Evolutionary conservation across 2,113 vertebrate genomes (phyloP), one percentile per base, ranked within the genome.

Genomic region (Rynchops niger): DNA sequence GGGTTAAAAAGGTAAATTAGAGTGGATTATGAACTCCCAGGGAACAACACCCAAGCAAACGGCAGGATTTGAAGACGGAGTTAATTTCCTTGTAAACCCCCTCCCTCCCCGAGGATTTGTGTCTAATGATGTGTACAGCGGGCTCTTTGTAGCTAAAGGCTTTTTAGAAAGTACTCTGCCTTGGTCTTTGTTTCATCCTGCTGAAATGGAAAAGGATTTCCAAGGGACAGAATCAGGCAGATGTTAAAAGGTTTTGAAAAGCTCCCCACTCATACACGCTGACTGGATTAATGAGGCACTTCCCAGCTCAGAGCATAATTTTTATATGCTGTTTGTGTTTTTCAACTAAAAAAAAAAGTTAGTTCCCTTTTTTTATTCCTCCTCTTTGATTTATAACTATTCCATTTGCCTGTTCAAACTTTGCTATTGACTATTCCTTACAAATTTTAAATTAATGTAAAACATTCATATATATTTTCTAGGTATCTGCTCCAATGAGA

Each of bases 231-330:
- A 90, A 74, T 67, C 55, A 78, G 80, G 47, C 82, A 95, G 72
- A 93, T 90, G 80, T 83, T 87, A 78, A 92, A 95, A 91, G 86
- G 69, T 76, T 95, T 97, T 92, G 84, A 70, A 95, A 93, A 89
- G 81, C 58, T 95, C 62, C 58, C 45, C 1, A 1, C 71, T 94
- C 62, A 19, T 82, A 73, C 21, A 47, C 34, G 38, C 73, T 82
- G 69, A 72, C 58, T 79, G 86, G 85, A 92, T 95, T 92, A 94
- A 91, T 58, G 78, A 91, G 47, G 32, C 73, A 77, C 30, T 96
- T 94, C 58, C 25, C 70, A 66, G 70, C 56, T 97, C 62, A 45
- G 21, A 69, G 71, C 27, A 29, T 58, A 34, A 38, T 61, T 94
- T 83, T 90, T 72, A 42, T 62, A 69, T 45, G n/a, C 22, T 23